Base-by-base conservation (phyloP, 2,888 invertebrate genomes). In the Dynastes maya region DNA sequence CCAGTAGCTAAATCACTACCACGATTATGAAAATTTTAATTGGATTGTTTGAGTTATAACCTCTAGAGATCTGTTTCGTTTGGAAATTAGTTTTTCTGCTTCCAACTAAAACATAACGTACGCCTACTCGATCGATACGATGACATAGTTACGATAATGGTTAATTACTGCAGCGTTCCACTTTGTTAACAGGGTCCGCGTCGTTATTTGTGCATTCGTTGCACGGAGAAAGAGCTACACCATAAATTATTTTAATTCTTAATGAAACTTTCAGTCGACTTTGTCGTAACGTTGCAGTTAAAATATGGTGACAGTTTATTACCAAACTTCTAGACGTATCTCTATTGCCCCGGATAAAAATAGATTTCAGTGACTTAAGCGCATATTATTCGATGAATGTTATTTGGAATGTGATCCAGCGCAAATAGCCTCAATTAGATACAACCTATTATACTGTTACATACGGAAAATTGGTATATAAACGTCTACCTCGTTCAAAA, bases 81-180 rank as follows among this genome's bases (percentile, higher is more conserved):
- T 71, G 55, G 71, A 71, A 71, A 71, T 71, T 22, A 55, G 58
- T 71, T 71, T 67, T 71, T 71, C 71, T 58, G 4, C 27, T 58
- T 71, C 16, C 37, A 58, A 40, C 71, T 71, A 55, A 55, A 55
- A 55, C 55, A 16, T 55, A 32, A 40, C 32, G 51, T 68, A 71
- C 71, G 37, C 71, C 71, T 32, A 71, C 71, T 6, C 32, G 55
- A 71, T 71, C 55, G 58, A 71, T 71, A 55, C 71, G 71, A 71
- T 71, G 71, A 71, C 71, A 71, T 37, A 71, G 71, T 71, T 71
- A 71, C 58, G 71, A 71, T 71, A 71, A 71, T 71, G 53, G 71
- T 71, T 71, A 71, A 71, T 71, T 71, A 71, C 71, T 55, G 71
- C 55, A 71, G 55, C 58, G 71, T 55, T 71, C 55, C 58, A 71